Evolutionary conservation across 2,888 invertebrate genomes (phyloP), one percentile per base, ranked within the genome.

Genomic region (Rhynchonema sp.): DNA sequence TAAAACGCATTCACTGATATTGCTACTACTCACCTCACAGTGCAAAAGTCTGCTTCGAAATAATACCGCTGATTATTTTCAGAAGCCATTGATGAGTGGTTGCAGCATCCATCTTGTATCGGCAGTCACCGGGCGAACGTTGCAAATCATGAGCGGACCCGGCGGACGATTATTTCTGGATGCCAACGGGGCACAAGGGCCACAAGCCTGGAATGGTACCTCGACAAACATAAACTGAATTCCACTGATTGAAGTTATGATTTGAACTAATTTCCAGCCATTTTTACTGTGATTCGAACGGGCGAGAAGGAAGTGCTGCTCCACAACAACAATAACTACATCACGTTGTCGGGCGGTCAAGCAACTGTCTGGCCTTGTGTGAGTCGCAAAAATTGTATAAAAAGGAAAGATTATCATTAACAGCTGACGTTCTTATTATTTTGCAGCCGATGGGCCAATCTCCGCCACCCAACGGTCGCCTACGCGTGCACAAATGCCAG

Each of bases 301-400:
- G 72, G 70, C 3, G 66, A 63, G 28, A 72, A 73, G 59, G 68
- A 70, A 57, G 69, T 74, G 1, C 65, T 69, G 22, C 69, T 74
- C 3, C 70, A 72, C 62, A 74, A 74, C 66, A 71, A 72, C 66
- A 65, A 70, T 66, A 74, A 74, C 66, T 74, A 69, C 63, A 63
- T 74, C 52, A 64, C 69, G 2, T 64, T 74, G 26, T 63, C 65
- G 17, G 67, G 69, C 60, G 73, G 73, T 6, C 60, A 63, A 38
- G 38, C 17, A 17, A 6, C 6, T 6, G 38, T 17, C 9, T 38
- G 17, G 6, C 17, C 17, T 17, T 38, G 38, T 38, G 38, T 38
- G 38, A 38, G 38, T 38, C 17, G n/a, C n/a, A n/a, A n/a, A n/a
- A n/a, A n/a, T n/a, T n/a, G n/a, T n/a, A n/a, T n/a, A n/a, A n/a